These are phyloP conservation scores for Ochotona princeps DNA, from an alignment of 2,113 vertebrate genomes.

Conservation along the genomic window DNA sequence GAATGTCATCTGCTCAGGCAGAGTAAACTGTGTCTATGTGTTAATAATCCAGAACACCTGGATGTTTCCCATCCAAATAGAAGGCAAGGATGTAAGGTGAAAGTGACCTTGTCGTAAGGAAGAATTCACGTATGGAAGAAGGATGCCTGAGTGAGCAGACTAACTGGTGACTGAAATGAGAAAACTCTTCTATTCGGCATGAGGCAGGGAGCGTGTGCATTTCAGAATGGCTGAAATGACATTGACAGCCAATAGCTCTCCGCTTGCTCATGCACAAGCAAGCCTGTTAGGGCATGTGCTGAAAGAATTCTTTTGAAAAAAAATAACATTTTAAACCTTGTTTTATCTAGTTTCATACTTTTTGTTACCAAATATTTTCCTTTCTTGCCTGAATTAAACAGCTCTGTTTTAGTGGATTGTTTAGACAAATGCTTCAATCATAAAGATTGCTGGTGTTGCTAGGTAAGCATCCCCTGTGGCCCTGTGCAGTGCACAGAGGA, in stretches of 20 bases:
- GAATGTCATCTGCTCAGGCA: conserved; percentile 73
- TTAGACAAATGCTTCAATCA: conserved; percentile 24
- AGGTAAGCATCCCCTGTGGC: background rate
- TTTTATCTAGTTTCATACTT: conserved; percentile 35
- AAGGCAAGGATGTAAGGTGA: conserved; percentile 66
- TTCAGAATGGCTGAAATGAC: conserved; percentile 60
- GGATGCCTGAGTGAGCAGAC: conserved; percentile 77
- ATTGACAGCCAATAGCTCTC: conserved; percentile 39
- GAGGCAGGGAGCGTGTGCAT: conserved; percentile 20
- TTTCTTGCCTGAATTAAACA: conserved; percentile 27
- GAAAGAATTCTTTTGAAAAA: background rate
- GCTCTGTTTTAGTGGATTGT: conserved; percentile 9
- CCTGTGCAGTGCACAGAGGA: background rate
- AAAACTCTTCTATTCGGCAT: conserved; percentile 65
- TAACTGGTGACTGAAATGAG: conserved; percentile 72
- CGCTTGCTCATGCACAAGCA: background rate
- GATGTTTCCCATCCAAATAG: conserved; percentile 60
- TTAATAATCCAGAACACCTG: conserved; percentile 75
- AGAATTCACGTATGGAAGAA: conserved; percentile 55
- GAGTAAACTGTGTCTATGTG: conserved; percentile 57
- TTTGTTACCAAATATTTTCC: conserved; percentile 22
- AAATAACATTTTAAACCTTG: conserved; percentile 5
- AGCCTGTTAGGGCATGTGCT: background rate
- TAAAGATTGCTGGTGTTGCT: conserved; percentile 18
- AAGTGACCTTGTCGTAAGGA: conserved; percentile 75